Conservation (phyloP, 1,140 invertebrate genomes). For the Panulirus ornatus region DNA sequence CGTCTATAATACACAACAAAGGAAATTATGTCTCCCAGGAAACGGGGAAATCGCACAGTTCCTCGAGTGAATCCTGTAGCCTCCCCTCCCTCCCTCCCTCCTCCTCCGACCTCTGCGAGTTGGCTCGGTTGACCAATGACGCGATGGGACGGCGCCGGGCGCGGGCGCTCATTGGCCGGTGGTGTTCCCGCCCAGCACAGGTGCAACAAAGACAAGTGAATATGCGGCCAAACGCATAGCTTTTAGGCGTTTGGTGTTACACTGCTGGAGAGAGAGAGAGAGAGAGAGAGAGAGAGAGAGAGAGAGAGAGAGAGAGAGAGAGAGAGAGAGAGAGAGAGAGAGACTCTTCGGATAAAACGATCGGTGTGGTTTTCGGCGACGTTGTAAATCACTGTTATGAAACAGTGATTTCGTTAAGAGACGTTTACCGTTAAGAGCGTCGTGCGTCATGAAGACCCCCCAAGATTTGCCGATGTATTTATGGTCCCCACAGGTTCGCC, state of each 20-base stretch:
- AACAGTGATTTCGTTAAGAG: too few relatives aligned
- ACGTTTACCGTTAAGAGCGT: too few relatives aligned
- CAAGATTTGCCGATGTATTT: too few relatives aligned
- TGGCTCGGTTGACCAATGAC: conserved; percentile 40
- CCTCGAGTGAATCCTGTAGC: conserved; percentile 34
- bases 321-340: neutral
- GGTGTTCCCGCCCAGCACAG: conserved; percentile 40
- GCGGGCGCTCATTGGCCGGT: conserved; percentile 46
- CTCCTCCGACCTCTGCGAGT: neutral
- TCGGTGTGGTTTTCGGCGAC: too few relatives aligned
- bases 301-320: neutral
- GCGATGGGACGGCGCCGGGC: conserved; percentile 12
- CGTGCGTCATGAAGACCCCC: too few relatives aligned
- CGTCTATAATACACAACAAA: conserved; percentile 2
- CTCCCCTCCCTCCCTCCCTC: too few relatives aligned
- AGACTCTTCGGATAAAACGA: too few relatives aligned
- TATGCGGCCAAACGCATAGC: neutral
- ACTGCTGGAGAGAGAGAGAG: too few relatives aligned
- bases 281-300: neutral
- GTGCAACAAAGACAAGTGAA: conserved; percentile 62
- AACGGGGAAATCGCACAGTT: conserved; percentile 43
- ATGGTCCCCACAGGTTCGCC: too few relatives aligned
- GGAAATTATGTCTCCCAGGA: conserved; percentile 41
- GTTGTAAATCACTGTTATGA: too few relatives aligned
- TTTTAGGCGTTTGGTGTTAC: neutral